Base-by-base conservation (phyloP, 2,113 vertebrate genomes). In the Acinonyx jubatus region DNA sequence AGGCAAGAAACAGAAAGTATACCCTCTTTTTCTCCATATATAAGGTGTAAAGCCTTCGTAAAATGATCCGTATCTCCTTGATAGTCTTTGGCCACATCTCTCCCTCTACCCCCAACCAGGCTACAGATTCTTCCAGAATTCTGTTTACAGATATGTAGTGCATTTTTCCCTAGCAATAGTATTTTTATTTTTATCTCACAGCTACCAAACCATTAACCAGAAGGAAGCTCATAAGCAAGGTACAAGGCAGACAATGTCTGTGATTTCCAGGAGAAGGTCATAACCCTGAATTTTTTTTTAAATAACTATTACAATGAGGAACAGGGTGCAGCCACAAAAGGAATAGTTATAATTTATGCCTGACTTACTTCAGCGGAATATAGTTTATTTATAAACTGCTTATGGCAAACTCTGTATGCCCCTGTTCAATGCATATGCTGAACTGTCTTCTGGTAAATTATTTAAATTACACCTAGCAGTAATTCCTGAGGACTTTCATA, bases 321-420 rank as follows among this genome's bases (percentile, higher is more conserved):
- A 98, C 97, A 79, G 98, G 98, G 79, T 98, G 98, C 91, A 99
- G 96, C 97, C 98, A 99, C 98, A 98, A 99, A 99, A 99, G 97
- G 97, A 99, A 98, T 98, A 98, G 98, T 98, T 99, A 98, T 99
- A 99, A 99, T 99, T 99, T 99, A 99, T 99, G 98, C 98, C 98
- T 99, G 98, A 99, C 98, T 99, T 99, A 98, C 98, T 99, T 99
- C 98, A 99, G 99, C 98, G 98, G 98, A 99, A 98, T 99, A 99
- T 99, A 99, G 99, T 99, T 99, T 99, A 99, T 99, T 99, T 99
- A 99, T 99, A 99, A 99, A 99, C 98, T 99, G 98, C 99, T 99
- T 99, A 99, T 99, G 99, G 99, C 99, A 99, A 99, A 99, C 98
- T 99, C 99, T 98, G 98, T 98, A 98, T 99, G 98, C 98, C 98